Evolutionary conservation across 2,797 vertebrate species (phyloP).

Genomic region (Sitta carolinensis): DNA sequence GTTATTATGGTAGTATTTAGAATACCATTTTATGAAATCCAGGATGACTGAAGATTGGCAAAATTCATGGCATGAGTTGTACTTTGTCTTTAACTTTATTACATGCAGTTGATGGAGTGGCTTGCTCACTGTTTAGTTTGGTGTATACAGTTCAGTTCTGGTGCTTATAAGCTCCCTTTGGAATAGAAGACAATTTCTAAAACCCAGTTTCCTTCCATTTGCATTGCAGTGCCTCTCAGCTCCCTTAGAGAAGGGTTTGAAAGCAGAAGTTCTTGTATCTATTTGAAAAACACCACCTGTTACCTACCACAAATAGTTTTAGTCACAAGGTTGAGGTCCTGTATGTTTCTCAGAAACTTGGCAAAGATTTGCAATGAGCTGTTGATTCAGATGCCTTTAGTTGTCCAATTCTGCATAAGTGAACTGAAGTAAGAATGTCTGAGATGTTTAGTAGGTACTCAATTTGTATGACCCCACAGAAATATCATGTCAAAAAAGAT

Average conservation of each 20-base stretch:
- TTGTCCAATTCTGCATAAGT: not conserved
- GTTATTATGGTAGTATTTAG: not conserved
- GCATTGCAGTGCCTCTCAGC: not conserved
- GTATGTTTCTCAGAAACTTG: not conserved
- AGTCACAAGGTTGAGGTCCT: not conserved
- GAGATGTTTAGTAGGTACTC: not conserved
- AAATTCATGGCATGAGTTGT: not conserved
- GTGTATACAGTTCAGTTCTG: not conserved
- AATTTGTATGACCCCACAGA: not conserved
- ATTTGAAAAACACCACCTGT: not conserved
- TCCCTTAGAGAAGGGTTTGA: not conserved
- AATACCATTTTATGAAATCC: not conserved
- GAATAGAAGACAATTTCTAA: not conserved
- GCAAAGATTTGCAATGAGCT: not conserved
- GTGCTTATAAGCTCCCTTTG: not conserved
- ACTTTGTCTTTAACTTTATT: not conserved
- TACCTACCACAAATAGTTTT: not conserved
- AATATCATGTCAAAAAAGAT: not conserved
- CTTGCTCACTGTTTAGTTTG: not conserved
- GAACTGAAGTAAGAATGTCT: not conserved
- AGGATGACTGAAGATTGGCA: not conserved
- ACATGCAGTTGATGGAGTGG: not conserved
- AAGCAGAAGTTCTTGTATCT: not conserved
- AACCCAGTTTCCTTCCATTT: not conserved
- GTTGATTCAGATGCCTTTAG: not conserved